Evolutionary conservation across 1,140 invertebrate species (phyloP).

Genomic region (Trichomalopsis sarcophagae): DNA sequence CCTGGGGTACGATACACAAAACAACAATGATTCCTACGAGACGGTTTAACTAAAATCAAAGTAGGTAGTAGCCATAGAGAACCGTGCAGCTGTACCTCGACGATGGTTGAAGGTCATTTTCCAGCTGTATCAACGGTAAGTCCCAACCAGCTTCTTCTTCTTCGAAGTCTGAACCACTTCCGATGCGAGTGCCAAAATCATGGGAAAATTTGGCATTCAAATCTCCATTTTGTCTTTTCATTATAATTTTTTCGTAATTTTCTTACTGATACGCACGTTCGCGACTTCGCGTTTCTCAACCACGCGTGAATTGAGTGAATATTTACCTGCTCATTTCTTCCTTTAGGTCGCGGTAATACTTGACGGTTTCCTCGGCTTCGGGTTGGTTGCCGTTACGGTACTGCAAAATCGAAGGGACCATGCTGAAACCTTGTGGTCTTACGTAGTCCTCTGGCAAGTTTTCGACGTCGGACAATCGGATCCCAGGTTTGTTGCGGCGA

Average conservation of each 20-base stretch:
- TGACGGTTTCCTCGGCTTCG: slow-evolving; percentile 71
- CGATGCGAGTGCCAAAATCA: slow-evolving; percentile 72
- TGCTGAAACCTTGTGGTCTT: slow-evolving; percentile 78
- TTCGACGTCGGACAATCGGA: slow-evolving; percentile 76
- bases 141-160: slow-evolving; percentile 76
- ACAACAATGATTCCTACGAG: neutral
- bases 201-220: slow-evolving; percentile 68
- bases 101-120: slow-evolving; percentile 74
- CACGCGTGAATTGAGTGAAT: slow-evolving; percentile 36
- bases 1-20: neutral
- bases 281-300: neutral
- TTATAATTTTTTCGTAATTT: slow-evolving; percentile 17
- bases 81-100: slow-evolving; percentile 65
- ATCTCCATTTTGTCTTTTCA: slow-evolving; percentile 55
- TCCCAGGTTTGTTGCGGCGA: slow-evolving; percentile 78
- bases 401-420: slow-evolving; percentile 75
- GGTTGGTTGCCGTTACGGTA: slow-evolving; percentile 67
- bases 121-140: slow-evolving; percentile 75
- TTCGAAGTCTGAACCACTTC: slow-evolving; percentile 75
- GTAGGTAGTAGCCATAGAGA: neutral
- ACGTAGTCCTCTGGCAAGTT: slow-evolving; percentile 76
- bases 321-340: slow-evolving; percentile 77
- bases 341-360: slow-evolving; percentile 74
- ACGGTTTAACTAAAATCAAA: neutral
- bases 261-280: neutral